Percentiles rank a stretch among this genome's conserved stretches.
phyloP scores from a whole-genome alignment of 2,888 invertebrate genomes.

The Agrotis segetum region DNA sequence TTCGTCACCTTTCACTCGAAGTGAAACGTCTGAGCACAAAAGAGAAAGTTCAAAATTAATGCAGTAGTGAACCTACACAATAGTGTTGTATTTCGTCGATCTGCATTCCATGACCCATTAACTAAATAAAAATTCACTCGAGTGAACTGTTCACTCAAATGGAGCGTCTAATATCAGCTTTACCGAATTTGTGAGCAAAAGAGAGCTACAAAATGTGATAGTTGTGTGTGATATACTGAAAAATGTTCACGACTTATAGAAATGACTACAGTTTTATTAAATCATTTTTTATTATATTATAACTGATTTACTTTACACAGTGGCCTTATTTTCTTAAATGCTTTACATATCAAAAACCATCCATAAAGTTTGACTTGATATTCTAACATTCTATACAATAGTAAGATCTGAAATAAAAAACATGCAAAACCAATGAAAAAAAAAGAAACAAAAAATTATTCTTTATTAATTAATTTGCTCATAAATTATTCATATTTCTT shows the following conservation, averaged over 20 bases:
- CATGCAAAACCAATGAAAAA: too few relatives aligned
- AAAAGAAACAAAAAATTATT: too few relatives aligned
- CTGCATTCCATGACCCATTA: too few relatives aligned
- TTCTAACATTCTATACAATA: conserved; percentile 27
- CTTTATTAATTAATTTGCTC: conserved; percentile 63
- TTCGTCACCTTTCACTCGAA: not conserved
- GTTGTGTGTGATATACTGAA: conserved; percentile 50
- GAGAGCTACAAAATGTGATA: conserved; percentile 57
- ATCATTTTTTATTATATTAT: conserved; percentile 18
- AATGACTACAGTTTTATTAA: conserved; percentile 35
- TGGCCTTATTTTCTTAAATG: conserved; percentile 49
- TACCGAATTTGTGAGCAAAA: not conserved
- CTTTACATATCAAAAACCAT: conserved; percentile 27
- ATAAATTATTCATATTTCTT: conserved; percentile 68
- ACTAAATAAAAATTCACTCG: too few relatives aligned
- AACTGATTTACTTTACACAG: conserved; percentile 15
- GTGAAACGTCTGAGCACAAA: not conserved
- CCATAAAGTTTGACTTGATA: conserved; percentile 3
- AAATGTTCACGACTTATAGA: conserved; percentile 46
- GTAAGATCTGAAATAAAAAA: conserved; percentile 51
- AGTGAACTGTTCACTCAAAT: not conserved
- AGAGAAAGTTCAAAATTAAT: too few relatives aligned
- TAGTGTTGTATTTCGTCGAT: too few relatives aligned
- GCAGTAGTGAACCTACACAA: too few relatives aligned
- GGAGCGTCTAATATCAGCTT: not conserved